Percentiles rank a stretch among this genome's conserved stretches.
phyloP scores from a whole-genome alignment of 2,888 invertebrate species.

The Folsomia candida region DNA sequence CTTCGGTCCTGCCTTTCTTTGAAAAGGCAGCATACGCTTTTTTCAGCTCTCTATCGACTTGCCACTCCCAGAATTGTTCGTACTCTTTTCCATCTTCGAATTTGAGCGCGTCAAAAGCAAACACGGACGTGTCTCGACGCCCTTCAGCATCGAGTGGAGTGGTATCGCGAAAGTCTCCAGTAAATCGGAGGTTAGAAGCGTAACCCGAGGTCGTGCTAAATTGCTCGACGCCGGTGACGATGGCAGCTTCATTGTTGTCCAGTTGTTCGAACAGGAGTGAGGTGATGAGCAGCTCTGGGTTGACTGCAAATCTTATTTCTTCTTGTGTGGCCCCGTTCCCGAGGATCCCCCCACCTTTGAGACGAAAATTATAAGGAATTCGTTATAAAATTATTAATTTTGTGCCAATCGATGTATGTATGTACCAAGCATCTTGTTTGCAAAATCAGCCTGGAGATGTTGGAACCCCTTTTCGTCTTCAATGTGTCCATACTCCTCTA shows the following conservation, averaged over 20 bases:
- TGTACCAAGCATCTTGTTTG: neutral
- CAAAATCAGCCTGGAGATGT: neutral
- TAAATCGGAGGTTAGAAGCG: neutral
- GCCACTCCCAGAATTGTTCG: neutral
- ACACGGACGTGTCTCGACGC: neutral
- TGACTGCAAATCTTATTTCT: neutral
- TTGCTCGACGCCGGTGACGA: neutral
- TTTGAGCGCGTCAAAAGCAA: neutral
- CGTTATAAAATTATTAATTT: too few species aligned
- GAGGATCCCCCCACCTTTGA: neutral
- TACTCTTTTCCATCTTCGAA: neutral
- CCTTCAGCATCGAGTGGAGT: neutral
- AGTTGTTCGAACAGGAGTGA: neutral
- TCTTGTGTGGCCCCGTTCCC: neutral
- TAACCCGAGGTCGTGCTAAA: neutral
- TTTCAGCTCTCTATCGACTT: neutral
- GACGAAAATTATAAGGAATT: too few species aligned
- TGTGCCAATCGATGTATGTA: too few species aligned
- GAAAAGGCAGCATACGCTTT: neutral
- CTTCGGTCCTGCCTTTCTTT: neutral
- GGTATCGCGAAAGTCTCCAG: neutral
- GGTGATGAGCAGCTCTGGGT: neutral
- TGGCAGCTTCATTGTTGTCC: neutral
- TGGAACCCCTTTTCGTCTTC: neutral
- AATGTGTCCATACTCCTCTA: neutral